These are phyloP conservation scores for Trichechus manatus DNA, from an alignment of 2,113 vertebrate genomes.

Conservation along the genomic window DNA sequence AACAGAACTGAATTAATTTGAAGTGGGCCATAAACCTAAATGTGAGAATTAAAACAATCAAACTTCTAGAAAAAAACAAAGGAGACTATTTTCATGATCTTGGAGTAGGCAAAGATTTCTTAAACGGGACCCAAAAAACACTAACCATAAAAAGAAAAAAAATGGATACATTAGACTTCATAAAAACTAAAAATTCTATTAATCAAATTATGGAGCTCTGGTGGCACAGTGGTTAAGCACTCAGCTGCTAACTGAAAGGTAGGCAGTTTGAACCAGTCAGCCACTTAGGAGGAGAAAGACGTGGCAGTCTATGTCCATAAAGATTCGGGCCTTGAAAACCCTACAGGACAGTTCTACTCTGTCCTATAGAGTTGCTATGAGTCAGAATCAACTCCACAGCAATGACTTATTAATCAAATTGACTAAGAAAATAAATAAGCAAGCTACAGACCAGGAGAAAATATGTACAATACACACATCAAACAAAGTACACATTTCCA, in stretches of 20 bases:
- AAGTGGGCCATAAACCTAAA: background rate
- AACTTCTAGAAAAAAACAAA: background rate
- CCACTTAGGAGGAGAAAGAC: background rate
- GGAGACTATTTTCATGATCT: conserved; percentile 46
- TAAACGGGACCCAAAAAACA: background rate
- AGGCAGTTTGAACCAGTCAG: background rate
- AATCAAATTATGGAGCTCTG: background rate
- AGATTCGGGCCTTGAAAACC: background rate
- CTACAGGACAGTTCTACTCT: background rate
- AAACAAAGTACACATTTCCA: conserved; percentile 14
- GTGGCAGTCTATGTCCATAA: background rate
- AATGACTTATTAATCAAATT: conserved; percentile 34
- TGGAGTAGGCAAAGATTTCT: conserved; percentile 31
- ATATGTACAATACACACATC: background rate
- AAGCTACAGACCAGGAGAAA: conserved; percentile 15
- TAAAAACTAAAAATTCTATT: conserved; percentile 59
- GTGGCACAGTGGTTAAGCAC: background rate
- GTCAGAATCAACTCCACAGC: background rate
- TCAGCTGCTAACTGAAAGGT: background rate
- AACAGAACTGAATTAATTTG: conserved; percentile 21
- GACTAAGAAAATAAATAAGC: conserved; percentile 35
- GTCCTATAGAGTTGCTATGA: background rate
- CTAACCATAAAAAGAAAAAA: conserved; percentile 8
- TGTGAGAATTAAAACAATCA: background rate
- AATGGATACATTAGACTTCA: background rate